Conservation (phyloP, 2,113 vertebrate genomes). For the Prochilodus magdalenae region DNA sequence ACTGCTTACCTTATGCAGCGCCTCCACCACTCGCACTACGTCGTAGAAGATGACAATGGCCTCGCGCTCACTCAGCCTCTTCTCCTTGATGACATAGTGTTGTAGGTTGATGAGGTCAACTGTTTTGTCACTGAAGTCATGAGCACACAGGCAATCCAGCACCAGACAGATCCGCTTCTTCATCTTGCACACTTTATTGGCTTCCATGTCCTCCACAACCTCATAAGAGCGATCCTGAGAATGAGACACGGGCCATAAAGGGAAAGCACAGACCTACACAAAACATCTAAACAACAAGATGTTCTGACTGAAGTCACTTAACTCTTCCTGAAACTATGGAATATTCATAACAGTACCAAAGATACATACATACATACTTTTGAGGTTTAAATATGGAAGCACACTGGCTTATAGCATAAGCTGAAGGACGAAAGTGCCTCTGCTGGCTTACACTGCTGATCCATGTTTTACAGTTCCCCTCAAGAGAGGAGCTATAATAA, state of each 20-base stretch:
- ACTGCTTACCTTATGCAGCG: slow-evolving; percentile 91
- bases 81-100: slow-evolving; percentile 99
- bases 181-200: slow-evolving; percentile 89
- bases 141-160: slow-evolving; percentile 95
- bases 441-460: slow-evolving; percentile 49
- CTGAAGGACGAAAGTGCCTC: slow-evolving; percentile 45
- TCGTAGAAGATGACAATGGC: slow-evolving; percentile 98
- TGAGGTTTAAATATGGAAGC: not conserved
- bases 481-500: slow-evolving; percentile 65
- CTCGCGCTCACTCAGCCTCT: slow-evolving; percentile 93
- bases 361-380: not conserved
- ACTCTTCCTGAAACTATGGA: not conserved
- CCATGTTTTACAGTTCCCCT: slow-evolving; percentile 60
- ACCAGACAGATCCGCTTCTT: slow-evolving; percentile 97
- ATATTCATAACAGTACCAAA: not conserved
- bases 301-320: too few species aligned
- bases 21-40: slow-evolving; percentile 96
- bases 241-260: not conserved
- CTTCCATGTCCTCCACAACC: slow-evolving; percentile 89
- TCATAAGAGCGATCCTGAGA: slow-evolving; percentile 92
- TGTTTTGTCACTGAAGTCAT: slow-evolving; percentile 96
- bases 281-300: too few species aligned
- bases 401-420: slow-evolving; percentile 12
- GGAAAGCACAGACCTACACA: not conserved
- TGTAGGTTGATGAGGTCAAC: slow-evolving; percentile 98